These are phyloP conservation scores for Acrocephalus kingi DNA, from an alignment of 2,113 vertebrate species.

Conservation along the genomic window DNA sequence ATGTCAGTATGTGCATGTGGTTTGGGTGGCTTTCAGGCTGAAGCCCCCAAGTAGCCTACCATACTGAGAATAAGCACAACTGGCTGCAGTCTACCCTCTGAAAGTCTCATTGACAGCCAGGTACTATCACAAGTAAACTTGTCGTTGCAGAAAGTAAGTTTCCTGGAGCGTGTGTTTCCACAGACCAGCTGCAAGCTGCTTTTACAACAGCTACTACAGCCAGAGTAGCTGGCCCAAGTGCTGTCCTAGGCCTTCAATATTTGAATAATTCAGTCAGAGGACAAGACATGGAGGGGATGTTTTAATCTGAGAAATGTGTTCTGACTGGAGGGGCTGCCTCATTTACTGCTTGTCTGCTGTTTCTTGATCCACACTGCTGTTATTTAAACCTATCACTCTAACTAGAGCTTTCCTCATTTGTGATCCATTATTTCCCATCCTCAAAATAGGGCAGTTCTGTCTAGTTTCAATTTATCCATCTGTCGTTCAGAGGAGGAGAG, in stretches of 20 bases:
- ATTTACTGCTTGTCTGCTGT: background rate
- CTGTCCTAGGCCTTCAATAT: background rate
- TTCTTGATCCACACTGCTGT: background rate
- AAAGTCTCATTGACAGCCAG: background rate
- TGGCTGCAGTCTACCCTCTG: background rate
- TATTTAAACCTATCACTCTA: background rate
- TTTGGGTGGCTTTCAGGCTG: background rate
- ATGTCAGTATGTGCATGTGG: background rate
- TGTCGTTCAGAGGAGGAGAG: constrained; percentile 20
- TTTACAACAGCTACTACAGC: background rate
- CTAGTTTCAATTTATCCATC: background rate
- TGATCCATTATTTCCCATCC: background rate
- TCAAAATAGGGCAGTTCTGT: background rate
- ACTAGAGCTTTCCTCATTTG: background rate
- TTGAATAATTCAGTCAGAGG: background rate
- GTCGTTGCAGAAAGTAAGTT: background rate
- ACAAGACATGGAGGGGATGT: background rate
- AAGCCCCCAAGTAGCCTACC: background rate
- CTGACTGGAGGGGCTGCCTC: background rate
- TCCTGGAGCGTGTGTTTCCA: background rate
- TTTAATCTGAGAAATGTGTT: background rate
- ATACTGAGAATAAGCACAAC: background rate
- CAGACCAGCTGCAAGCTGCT: background rate
- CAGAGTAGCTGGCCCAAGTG: background rate
- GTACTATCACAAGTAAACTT: background rate